Base-by-base conservation (phyloP, 1,140 invertebrate species). In the Hirudo medicinalis region DNA sequence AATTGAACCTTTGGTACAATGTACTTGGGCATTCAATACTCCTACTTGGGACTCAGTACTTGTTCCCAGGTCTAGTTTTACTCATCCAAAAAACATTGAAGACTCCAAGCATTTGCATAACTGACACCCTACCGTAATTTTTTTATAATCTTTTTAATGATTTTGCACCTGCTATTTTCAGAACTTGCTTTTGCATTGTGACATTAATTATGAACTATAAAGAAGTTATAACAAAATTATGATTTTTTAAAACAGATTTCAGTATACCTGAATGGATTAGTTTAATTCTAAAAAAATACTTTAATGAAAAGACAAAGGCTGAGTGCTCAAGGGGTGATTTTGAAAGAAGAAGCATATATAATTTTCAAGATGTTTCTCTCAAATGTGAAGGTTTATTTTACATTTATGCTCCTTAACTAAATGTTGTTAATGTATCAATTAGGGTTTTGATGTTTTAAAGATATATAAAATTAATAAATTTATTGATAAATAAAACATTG, bases 271-370 rank as follows among this genome's bases (percentile, higher is more conserved):
- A 63, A 25, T 63, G 57, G 57, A 63, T 63, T 6, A 63, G 11
- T 63, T 25, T 25, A 32, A 63, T 63, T 25, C 57, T 63, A 20
- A 32, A 63, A 22, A 32, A 63, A 63, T 63, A 63, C 29, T 63
- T 32, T 1, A 63, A 63, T 22, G 11, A 63, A 32, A 63, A 57
- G 20, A 15, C 22, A 63, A 19, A 32, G 29, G 15, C 29, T 22
- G 29, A 63, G 1, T 32, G 20, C 57, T n/a, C 22, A 63, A 25
- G 57, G 19, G 8, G 17, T 13, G 22, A 32, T 11, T 63, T 22
- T 25, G 57, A 20, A 63, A 32, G 57, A 63, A 25, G 19, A 63
- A 22, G 20, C 20, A 32, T 63, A 15, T 63, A 63, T 25, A 63
- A 63, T 32, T 63, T 8, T 63, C 22, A 63, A 63, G 57, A 63